Percentiles rank a stretch among this genome's conserved stretches.
phyloP scores from a whole-genome alignment of 1,140 invertebrate species.

The Drosophila erecta region DNA sequence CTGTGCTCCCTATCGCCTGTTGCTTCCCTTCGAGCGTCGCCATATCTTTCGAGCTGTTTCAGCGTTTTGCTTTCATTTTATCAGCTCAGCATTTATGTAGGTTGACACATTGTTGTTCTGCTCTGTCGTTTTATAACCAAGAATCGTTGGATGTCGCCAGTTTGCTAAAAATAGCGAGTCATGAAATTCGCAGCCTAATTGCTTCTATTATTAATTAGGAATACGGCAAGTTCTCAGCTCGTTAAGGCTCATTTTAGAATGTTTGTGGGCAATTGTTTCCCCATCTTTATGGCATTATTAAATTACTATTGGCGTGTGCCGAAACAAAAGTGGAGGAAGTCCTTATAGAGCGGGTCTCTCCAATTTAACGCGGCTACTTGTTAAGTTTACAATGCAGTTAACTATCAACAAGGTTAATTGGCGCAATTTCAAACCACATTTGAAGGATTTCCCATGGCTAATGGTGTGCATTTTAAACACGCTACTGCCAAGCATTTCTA shows the following conservation, averaged over 20 bases:
- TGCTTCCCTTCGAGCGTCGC: constrained; percentile 19
- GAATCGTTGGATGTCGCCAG: constrained; percentile 19
- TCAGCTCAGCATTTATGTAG: constrained; percentile 25
- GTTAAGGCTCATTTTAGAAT: constrained; percentile 24
- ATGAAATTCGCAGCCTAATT: constrained; percentile 23
- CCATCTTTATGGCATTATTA: constrained; percentile 32
- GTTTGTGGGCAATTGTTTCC: constrained; percentile 25
- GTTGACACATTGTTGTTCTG: constrained; percentile 13
- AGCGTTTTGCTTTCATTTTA: constrained; percentile 27
- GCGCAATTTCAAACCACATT: background rate
- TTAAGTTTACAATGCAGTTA: constrained; percentile 18
- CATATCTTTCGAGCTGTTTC: constrained; percentile 20
- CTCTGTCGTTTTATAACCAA: constrained; percentile 17
- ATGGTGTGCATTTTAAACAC: too few relatives aligned
- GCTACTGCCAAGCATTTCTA: too few relatives aligned
- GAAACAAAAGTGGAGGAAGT: constrained; percentile 6
- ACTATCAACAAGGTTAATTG: background rate
- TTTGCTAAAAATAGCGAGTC: constrained; percentile 40
- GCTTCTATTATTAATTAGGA: constrained; percentile 45
- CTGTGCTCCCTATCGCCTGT: constrained; percentile 38
- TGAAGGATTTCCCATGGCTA: background rate
- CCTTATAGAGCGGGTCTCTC: constrained; percentile 2
- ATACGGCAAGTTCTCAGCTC: constrained; percentile 22
- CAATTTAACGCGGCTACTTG: constrained; percentile 29
- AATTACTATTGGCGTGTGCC: constrained; percentile 35